phyloP scores from a whole-genome alignment of 2,888 invertebrate genomes.

The Cosmia trapezina region DNA sequence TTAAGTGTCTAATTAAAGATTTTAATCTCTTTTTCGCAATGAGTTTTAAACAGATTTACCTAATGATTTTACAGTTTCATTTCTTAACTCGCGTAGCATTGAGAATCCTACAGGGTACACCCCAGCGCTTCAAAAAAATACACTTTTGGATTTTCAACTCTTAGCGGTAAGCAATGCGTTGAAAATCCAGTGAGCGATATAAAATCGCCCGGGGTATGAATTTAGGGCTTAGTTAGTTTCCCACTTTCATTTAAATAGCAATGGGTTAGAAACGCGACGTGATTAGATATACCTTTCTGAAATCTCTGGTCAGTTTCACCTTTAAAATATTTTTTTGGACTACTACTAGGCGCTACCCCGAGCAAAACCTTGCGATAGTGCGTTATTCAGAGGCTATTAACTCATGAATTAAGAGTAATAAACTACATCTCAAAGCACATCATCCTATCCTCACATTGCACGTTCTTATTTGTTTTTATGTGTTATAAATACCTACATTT shows the following conservation, averaged over 20 bases:
- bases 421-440: no score
- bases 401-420: no score
- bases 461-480: no score
- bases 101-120: no score
- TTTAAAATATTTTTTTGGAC: background rate
- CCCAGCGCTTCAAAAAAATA: no score
- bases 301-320: background rate
- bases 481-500: no score
- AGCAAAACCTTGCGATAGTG: no score
- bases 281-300: background rate
- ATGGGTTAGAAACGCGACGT: background rate
- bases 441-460: no score
- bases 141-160: background rate
- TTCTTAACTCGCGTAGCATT: background rate
- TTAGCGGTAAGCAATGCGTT: background rate
- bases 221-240: background rate
- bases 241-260: background rate
- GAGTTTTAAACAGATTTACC: background rate
- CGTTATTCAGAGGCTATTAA: no score
- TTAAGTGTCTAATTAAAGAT: slow-evolving; percentile 1
- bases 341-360: no score
- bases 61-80: background rate
- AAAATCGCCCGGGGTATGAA: background rate
- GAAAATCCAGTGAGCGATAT: background rate
- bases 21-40: slow-evolving; percentile 21